Conservation (phyloP, 1,140 invertebrate species). For the Bombus vancouverensis region DNA sequence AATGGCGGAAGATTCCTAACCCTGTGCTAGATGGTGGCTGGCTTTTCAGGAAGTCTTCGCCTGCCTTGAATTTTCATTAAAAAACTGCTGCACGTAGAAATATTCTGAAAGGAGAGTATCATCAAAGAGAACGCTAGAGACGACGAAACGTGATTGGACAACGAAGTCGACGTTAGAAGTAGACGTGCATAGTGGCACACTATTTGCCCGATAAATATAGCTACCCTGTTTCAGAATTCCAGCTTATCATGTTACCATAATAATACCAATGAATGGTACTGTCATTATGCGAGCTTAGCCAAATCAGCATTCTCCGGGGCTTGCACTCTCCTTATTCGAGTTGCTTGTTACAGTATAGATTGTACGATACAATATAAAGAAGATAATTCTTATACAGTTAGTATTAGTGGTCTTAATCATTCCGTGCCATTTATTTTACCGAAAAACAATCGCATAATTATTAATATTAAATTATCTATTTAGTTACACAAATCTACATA, state of each 20-base stretch:
- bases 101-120: slow-evolving; percentile 31
- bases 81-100: slow-evolving; percentile 52
- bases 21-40: slow-evolving; percentile 50
- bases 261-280: neutral
- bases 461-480: too few relatives aligned
- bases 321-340: neutral
- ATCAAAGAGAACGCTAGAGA: slow-evolving; percentile 45
- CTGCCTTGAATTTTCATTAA: slow-evolving; percentile 55
- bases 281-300: neutral
- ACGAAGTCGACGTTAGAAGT: slow-evolving; percentile 23
- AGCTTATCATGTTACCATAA: neutral
- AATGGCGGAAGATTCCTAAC: slow-evolving; percentile 65
- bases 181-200: neutral
- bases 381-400: neutral
- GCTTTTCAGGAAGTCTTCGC: slow-evolving; percentile 28
- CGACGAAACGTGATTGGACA: slow-evolving; percentile 43
- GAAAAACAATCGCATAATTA: too few relatives aligned
- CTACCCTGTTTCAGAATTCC: neutral
- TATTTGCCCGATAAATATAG: neutral
- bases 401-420: too few relatives aligned
- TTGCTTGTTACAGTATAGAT: neutral
- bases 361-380: neutral
- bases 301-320: neutral
- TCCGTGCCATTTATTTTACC: too few relatives aligned
- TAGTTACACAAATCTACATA: too few relatives aligned